Conservation (phyloP, 1,140 invertebrate species). For the Pachypeltis micranthus region DNA sequence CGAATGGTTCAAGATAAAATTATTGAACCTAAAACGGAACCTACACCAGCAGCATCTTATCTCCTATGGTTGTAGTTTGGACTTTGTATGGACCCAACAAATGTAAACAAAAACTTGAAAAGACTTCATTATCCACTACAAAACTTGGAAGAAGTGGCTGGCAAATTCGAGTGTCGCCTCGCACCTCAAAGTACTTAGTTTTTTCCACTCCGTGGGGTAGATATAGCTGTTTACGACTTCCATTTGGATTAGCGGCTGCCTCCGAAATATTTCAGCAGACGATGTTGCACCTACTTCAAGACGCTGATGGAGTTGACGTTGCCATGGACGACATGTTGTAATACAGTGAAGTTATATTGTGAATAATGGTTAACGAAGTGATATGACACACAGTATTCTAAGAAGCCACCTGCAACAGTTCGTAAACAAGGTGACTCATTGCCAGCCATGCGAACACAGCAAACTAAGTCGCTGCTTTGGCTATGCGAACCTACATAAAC, state of each 20-base stretch:
- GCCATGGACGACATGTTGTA: not conserved
- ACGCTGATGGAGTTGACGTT: conserved; percentile 1
- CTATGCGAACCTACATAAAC: too few relatives aligned
- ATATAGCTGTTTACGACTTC: conserved; percentile 29
- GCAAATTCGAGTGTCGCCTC: conserved; percentile 5
- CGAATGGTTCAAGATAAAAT: too few relatives aligned
- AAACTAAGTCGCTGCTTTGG: too few relatives aligned
- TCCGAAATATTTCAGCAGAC: conserved; percentile 29
- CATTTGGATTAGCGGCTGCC: conserved; percentile 28
- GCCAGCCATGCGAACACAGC: too few relatives aligned
- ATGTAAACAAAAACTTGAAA: not conserved
- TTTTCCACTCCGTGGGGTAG: conserved; percentile 29
- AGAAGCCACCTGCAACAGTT: too few relatives aligned
- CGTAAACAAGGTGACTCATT: too few relatives aligned
- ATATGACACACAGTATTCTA: too few relatives aligned
- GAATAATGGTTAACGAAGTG: too few relatives aligned
- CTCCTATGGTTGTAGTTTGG: too few relatives aligned
- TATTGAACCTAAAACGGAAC: too few relatives aligned
- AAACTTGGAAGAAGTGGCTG: conserved; percentile 15
- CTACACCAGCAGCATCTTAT: too few relatives aligned
- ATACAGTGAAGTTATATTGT: too few relatives aligned
- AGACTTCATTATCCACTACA: not conserved
- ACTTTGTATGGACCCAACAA: not conserved
- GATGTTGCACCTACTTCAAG: conserved; percentile 25
- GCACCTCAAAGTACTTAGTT: conserved; percentile 21